Base-by-base conservation (phyloP, 2,797 vertebrate species). In the Cetoscarus ocellatus region DNA sequence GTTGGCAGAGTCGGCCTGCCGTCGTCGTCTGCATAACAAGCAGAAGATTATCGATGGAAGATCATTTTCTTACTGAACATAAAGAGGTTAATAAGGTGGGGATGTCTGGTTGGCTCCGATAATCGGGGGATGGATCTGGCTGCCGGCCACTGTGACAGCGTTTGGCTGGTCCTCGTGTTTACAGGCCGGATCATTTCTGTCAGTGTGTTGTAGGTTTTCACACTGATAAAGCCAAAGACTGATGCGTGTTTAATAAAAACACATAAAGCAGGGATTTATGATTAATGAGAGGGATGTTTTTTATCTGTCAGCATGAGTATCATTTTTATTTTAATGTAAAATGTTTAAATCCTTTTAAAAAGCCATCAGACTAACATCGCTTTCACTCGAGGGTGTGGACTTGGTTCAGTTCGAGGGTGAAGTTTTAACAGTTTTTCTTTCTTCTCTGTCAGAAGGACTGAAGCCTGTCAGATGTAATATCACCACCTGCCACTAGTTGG, bases 201-300 rank as follows among this genome's bases (percentile, higher is more conserved):
- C 71, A 51, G 61, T 62, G 67, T 72, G 38, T 71, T 27, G 73
- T 78, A 74, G 62, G 66, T 80, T 74, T 48, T 7, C 66, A 61
- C 58, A 54, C 14, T 17, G n/a, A 52, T 15, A 13, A 42, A 54
- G 19, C 66, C 65, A 44, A 15, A 54, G 67, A 59, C 70, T 82
- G 76, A 75, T 70, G 62, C 80, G 71, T 61, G 62, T 62, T 77
- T 57, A 75, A 67, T 51, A 55, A 27, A 82, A 85, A 76, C 80
- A 82, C 60, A 70, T 81, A 67, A 72, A 47, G 3, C 34, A 36
- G 15, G 48, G 39, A 40, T 14, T 13, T 10, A 48, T 74, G 75
- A 75, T 70, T 79, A 73, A 84, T 45, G 58, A 69, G 67, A 63
- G 11, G 11, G 50, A 75, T 71, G 58, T 78, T 80, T 77, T 51